These are phyloP conservation scores for Sweltsa coloradensis DNA, from an alignment of 1,140 invertebrate genomes.

Conservation along the genomic window DNA sequence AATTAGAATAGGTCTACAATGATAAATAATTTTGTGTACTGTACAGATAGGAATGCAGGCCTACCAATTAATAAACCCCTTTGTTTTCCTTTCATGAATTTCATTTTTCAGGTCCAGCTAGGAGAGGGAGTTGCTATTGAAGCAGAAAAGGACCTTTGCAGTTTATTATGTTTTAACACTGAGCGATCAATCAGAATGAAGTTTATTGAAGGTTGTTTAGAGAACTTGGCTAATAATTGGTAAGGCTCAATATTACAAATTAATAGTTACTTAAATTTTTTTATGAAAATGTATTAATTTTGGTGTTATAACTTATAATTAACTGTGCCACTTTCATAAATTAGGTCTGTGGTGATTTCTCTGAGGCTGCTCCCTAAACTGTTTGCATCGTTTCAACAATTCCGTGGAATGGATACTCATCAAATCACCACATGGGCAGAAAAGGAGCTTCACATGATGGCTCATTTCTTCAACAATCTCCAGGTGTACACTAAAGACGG, in stretches of 20 bases:
- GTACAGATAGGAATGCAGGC: too few species aligned
- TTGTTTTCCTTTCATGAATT: too few species aligned
- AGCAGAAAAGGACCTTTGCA: conserved; percentile 82
- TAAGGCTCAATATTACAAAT: conserved; percentile 22
- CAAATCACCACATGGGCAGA: conserved; percentile 81
- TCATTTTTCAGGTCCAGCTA: conserved; percentile 50
- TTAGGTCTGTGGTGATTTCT: conserved; percentile 78
- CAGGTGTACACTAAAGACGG: conserved; percentile 30
- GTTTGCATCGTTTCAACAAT: conserved; percentile 82
- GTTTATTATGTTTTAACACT: conserved; percentile 78
- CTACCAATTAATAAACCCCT: too few species aligned
- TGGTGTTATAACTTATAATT: too few species aligned
- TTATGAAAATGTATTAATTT: too few species aligned
- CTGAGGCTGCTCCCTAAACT: conserved; percentile 78
- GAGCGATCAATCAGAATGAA: conserved; percentile 80
- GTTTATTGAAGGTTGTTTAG: conserved; percentile 89
- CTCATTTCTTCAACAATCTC: conserved; percentile 78
- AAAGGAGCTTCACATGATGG: conserved; percentile 80
- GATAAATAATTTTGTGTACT: too few species aligned
- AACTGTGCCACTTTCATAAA: too few species aligned
- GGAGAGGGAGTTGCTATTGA: conserved; percentile 79
- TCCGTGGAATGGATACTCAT: conserved; percentile 67
- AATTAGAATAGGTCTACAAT: too few species aligned
- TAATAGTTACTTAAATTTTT: conserved; percentile 9
- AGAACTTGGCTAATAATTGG: conserved; percentile 77